Conservation (phyloP, 1,140 invertebrate species). For the Chironomus tepperi region DNA sequence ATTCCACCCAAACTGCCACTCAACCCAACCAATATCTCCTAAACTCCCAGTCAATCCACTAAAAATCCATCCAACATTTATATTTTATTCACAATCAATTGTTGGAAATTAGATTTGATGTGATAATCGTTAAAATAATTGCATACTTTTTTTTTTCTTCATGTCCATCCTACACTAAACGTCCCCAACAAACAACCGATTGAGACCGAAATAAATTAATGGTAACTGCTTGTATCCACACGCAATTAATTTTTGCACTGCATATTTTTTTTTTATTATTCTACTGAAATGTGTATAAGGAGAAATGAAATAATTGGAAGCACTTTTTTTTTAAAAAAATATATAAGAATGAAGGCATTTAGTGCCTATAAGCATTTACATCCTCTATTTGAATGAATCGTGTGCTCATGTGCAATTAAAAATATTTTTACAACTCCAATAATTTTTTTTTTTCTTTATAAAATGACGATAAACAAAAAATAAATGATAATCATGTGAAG, state of each 20-base stretch:
- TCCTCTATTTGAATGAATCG: neutral
- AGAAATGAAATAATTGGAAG: neutral
- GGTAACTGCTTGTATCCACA: neutral
- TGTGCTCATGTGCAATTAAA: neutral
- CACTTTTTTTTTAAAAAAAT: no score
- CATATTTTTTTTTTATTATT: neutral
- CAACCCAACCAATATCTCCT: no score
- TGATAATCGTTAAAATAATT: neutral
- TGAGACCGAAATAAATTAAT: neutral
- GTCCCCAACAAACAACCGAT: no score
- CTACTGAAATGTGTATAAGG: neutral
- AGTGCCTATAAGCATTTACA: neutral
- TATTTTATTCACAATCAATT: neutral
- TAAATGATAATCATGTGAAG: neutral
- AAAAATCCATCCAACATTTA: no score
- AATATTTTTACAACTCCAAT: neutral
- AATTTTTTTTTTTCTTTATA: no score
- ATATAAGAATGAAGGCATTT: neutral
- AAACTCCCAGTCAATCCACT: no score
- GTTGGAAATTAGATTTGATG: neutral
- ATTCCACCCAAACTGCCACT: no score
- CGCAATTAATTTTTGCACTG: slow-evolving; percentile 3
- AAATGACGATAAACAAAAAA: slow-evolving; percentile 3
- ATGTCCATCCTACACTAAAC: no score
- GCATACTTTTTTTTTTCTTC: neutral